These are phyloP conservation scores for Sprattus sprattus DNA, from an alignment of 2,113 vertebrate species.

Conservation along the genomic window DNA sequence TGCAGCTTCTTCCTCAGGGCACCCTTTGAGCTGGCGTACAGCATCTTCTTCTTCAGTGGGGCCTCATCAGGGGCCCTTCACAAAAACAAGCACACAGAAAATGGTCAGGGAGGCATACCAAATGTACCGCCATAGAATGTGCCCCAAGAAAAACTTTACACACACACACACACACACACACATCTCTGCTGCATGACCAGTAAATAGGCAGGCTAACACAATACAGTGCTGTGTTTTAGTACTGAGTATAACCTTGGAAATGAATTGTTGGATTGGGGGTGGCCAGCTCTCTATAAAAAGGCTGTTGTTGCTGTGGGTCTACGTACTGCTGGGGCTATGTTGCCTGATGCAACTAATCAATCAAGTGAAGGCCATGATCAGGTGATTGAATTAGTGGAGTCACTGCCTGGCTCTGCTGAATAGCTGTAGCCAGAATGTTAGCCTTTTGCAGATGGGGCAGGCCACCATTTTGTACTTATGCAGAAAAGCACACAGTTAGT, in stretches of 20 bases:
- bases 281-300: not conserved
- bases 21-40: constrained; percentile 75
- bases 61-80: constrained; percentile 70
- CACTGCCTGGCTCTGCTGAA: not conserved
- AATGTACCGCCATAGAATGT: not conserved
- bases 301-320: not conserved
- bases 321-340: not conserved
- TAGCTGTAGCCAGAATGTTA: not conserved
- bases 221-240: not conserved
- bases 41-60: constrained; percentile 70
- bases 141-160: not conserved
- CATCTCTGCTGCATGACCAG: not conserved
- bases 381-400: constrained; percentile 2
- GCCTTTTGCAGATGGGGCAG: not conserved
- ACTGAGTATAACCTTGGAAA: not conserved
- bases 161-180: not conserved
- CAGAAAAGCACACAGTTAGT: not conserved
- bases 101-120: not conserved
- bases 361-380: not conserved
- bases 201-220: not conserved
- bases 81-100: not conserved
- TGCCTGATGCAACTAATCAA: not conserved
- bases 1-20: constrained; percentile 62
- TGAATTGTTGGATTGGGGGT: not conserved
- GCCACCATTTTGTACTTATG: not conserved